Base-by-base conservation (phyloP, 2,113 vertebrate genomes). In the Deroptyus accipitrinus region DNA sequence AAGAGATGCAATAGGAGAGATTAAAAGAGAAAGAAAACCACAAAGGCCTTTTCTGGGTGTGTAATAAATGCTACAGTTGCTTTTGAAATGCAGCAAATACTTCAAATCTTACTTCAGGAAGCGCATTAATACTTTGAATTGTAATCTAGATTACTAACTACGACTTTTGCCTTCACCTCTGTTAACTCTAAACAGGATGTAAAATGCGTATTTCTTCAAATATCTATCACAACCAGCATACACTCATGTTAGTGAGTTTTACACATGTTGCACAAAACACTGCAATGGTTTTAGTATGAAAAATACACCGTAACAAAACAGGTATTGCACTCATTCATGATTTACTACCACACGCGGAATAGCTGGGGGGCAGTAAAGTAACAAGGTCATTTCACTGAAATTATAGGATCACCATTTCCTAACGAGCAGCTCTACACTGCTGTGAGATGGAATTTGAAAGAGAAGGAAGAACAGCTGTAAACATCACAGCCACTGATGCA, bases 391-490 rank as follows among this genome's bases (percentile, higher is more conserved):
- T 96, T 96, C 61, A 69, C 92, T 95, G 83, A 94, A 93, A 95
- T 76, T 80, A 76, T 76, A 81, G 59, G 88, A 85, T 91, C 48
- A 74, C 86, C 42, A 85, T 87, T 93, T 91, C 92, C 70, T 77
- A 86, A 94, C 3, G 0, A 96, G 90, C 90, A 94, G 95, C 63
- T 74, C 83, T 52, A 55, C 77, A 94, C 91, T 96, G 95, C 87
- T 94, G 90, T 48, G 87, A 64, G 70, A 70, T 39, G 87, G 94
- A 96, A 97, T 96, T 85, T 62, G 79, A 85, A 97, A 95, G 86
- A 91, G 83, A 87, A 95, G 93, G 86, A 83, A 72, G 91, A 97
- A 95, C 97, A 97, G 98, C 97, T 97, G 97, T 97, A 97, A 96
- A 97, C 96, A 96, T 88, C 96, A 90, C 80, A 94, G 93, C 87